Percentiles rank a stretch among this genome's conserved stretches.
Evolutionary conservation across 2,888 invertebrate species (phyloP).

Genomic region (Nephrotoma flavescens): DNA sequence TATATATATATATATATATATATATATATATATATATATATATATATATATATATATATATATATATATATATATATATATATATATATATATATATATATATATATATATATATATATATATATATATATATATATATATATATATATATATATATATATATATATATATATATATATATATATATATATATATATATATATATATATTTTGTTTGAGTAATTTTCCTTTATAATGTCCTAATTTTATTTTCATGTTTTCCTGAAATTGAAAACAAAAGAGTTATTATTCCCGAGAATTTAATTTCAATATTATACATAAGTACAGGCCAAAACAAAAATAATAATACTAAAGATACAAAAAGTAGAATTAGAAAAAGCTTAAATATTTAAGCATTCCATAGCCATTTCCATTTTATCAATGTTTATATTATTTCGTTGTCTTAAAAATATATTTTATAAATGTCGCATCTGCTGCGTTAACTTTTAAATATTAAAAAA

Average conservation of each 20-base stretch:
- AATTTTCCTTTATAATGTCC: background rate
- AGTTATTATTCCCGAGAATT: background rate
- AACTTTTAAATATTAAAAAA: background rate
- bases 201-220: background rate
- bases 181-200: too few species aligned
- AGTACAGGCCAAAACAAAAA: background rate
- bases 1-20: too few species aligned
- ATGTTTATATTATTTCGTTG: background rate
- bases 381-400: background rate
- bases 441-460: background rate
- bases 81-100: too few species aligned
- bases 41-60: too few species aligned
- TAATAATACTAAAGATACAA: background rate
- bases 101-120: too few species aligned
- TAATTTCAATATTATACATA: background rate
- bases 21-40: too few species aligned
- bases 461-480: background rate
- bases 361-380: background rate
- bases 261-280: background rate
- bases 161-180: too few species aligned
- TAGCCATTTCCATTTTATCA: background rate
- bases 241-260: background rate
- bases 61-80: too few species aligned
- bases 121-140: too few species aligned
- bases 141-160: too few species aligned